These are phyloP conservation scores for Holotrichia oblita DNA, from an alignment of 1,140 invertebrate genomes.

Conservation along the genomic window DNA sequence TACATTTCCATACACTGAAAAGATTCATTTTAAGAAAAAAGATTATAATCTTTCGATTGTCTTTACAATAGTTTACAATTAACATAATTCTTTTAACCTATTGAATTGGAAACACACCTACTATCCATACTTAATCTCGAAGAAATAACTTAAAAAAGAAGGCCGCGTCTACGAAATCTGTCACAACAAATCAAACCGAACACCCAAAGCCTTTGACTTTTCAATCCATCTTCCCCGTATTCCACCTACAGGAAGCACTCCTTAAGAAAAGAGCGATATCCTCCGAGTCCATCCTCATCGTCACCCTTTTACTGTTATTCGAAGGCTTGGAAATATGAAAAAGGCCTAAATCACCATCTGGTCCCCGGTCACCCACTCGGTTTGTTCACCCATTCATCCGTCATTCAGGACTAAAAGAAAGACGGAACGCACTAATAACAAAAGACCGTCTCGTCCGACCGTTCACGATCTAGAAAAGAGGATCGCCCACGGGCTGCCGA, in stretches of 20 bases:
- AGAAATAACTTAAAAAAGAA: too few species aligned
- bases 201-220: background rate
- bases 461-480: background rate
- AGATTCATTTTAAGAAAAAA: too few species aligned
- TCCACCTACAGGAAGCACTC: background rate
- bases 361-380: background rate
- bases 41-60: too few species aligned
- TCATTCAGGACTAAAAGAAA: background rate
- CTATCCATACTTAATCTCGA: too few species aligned
- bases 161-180: background rate
- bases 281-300: background rate
- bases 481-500: conserved; percentile 9
- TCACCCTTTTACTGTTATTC: background rate
- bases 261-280: background rate
- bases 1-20: too few species aligned
- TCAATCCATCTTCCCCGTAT: background rate
- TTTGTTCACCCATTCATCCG: conserved; percentile 2
- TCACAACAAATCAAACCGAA: background rate
- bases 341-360: conserved; percentile 19
- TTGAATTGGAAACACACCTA: too few species aligned
- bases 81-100: too few species aligned
- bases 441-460: background rate
- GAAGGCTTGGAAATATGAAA: background rate
- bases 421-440: conserved; percentile 15
- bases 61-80: too few species aligned